Percentiles rank a stretch among this genome's conserved stretches.
These are phyloP conservation scores for Salvelinus sp. DNA, from an alignment of 2,113 vertebrate species.

Conservation along the genomic window DNA sequence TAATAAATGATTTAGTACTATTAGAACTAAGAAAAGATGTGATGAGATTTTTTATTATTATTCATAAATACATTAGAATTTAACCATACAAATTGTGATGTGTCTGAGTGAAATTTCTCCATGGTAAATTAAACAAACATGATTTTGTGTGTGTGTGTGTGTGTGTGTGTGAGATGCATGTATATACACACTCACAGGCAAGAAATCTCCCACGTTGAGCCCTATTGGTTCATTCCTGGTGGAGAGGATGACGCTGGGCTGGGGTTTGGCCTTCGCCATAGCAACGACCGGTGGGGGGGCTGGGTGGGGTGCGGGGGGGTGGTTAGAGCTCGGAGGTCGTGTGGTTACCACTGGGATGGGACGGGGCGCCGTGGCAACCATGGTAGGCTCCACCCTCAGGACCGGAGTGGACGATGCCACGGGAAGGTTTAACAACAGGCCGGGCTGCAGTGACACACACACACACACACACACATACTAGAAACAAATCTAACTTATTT, in stretches of 20 bases:
- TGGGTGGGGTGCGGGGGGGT: conserved; percentile 61
- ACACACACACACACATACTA: background rate
- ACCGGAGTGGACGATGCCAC: conserved; percentile 73
- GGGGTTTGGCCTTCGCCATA: conserved; percentile 49
- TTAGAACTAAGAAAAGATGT: too few relatives aligned
- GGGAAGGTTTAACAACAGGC: conserved; percentile 53
- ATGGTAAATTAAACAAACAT: too few relatives aligned
- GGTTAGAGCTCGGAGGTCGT: conserved; percentile 35
- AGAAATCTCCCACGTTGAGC: conserved; percentile 87
- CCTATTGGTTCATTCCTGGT: conserved; percentile 87
- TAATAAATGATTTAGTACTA: too few relatives aligned
- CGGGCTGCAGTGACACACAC: conserved; percentile 1
- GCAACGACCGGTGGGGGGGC: conserved; percentile 25
- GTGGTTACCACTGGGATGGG: conserved; percentile 16
- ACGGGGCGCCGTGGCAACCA: conserved; percentile 71
- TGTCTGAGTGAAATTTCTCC: too few relatives aligned
- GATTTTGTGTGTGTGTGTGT: too few relatives aligned
- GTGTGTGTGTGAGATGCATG: background rate
- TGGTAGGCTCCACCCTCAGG: conserved; percentile 77
- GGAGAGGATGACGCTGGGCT: conserved; percentile 79
- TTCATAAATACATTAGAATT: too few relatives aligned
- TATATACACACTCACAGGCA: conserved; percentile 74
- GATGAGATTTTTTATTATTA: too few relatives aligned
- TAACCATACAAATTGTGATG: too few relatives aligned
- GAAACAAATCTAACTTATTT: too few relatives aligned